Evolutionary conservation across 2,113 vertebrate species (phyloP).

Genomic region (Tricholaema leucomelas): DNA sequence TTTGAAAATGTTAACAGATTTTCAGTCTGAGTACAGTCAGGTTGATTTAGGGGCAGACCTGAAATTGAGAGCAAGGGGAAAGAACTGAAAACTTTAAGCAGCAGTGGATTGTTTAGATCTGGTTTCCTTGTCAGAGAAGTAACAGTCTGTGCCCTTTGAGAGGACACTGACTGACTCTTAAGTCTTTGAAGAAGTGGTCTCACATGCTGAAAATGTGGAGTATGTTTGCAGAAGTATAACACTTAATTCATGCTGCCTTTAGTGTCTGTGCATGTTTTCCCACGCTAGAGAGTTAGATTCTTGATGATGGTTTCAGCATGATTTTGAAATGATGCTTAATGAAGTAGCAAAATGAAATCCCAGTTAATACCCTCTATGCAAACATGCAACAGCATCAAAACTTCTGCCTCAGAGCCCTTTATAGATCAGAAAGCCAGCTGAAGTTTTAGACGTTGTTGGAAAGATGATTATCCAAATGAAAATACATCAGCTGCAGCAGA

Average conservation of each 20-base stretch:
- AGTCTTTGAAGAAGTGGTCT: background rate
- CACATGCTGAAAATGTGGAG: background rate
- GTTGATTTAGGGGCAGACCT: background rate
- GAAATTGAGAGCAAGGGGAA: background rate
- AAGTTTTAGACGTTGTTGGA: background rate
- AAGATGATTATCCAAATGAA: background rate
- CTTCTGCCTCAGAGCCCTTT: background rate
- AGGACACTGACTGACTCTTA: background rate
- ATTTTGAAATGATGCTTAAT: constrained; percentile 16
- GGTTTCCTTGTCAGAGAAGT: background rate
- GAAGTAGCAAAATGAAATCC: background rate
- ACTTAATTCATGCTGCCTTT: background rate
- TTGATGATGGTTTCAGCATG: background rate
- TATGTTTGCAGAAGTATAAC: background rate
- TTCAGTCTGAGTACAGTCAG: background rate
- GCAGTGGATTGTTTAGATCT: background rate
- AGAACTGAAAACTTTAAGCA: background rate
- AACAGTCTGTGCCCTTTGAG: background rate
- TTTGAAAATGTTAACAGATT: background rate
- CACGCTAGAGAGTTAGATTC: background rate
- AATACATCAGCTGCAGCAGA: background rate
- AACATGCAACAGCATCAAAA: background rate
- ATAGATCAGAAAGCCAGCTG: background rate
- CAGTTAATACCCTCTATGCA: background rate
- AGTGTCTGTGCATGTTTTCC: background rate